Evolutionary conservation across 35 echinoderm and acorn worm species (phyloP).

Genomic region (Antedon bifida): DNA sequence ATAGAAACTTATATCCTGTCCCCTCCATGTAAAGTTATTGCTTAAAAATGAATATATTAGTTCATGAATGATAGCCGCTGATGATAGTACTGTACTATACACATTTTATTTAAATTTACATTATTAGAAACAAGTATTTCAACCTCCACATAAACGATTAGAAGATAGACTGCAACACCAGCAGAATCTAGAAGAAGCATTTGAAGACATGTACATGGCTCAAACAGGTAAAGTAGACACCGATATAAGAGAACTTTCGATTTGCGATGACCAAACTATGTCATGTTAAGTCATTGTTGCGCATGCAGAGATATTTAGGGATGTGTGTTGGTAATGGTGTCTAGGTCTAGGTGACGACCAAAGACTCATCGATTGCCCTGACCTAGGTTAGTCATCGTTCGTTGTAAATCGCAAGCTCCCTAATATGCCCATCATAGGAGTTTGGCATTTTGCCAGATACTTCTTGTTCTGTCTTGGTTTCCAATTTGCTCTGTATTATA

Average conservation of each 20-base stretch:
- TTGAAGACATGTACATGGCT: conserved; percentile 99
- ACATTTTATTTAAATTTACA: background rate
- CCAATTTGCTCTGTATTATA: too few relatives aligned
- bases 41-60: too few relatives aligned
- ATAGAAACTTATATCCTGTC: background rate
- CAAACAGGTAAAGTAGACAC: conserved; percentile 46
- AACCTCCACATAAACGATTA: conserved; percentile 63
- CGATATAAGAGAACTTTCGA: too few relatives aligned
- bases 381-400: background rate
- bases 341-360: background rate
- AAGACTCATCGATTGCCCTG: too few relatives aligned
- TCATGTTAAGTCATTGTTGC: background rate
- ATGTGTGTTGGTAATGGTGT: background rate
- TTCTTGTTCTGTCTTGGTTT: too few relatives aligned
- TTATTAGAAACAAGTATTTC: conserved; percentile 74
- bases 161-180: conserved; percentile 72
- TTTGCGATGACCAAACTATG: too few relatives aligned
- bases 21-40: too few relatives aligned
- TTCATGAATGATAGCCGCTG: too few relatives aligned
- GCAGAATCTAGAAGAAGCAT: conserved; percentile 67
- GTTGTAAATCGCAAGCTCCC: too few relatives aligned
- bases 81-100: background rate
- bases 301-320: too few relatives aligned
- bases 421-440: too few relatives aligned
- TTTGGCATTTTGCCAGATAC: too few relatives aligned